Base-by-base conservation (phyloP, 2,113 vertebrate genomes). In the Nansenia antarctica region DNA sequence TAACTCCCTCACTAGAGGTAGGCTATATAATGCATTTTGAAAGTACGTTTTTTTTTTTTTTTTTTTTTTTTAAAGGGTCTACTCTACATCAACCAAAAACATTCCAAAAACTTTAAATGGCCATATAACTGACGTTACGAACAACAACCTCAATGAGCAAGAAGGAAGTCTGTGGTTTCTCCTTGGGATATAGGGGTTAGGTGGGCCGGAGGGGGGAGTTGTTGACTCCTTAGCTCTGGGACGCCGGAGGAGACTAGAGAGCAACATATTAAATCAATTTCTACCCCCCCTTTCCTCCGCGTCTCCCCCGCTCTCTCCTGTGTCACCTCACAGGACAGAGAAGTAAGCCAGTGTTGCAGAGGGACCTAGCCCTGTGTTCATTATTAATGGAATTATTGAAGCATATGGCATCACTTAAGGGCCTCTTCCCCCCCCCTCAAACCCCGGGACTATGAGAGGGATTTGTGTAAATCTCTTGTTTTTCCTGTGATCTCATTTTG, bases 221-320 rank as follows among this genome's bases (percentile, higher is more conserved):
- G 82, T 69, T 82, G 81, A 85, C 35, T 80, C 62, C 66, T 74
- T 15, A 59, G 5, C 22, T 12, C 57, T 70, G 59, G 79, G 81
- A 78, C 52, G 27, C 64, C 24, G n/a, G 58, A 8, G 27, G 26
- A 52, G 67, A 64, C 77, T 29, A 18, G 57, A 85, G 77, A 82
- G 79, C 80, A 88, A 89, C 90, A 91, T 89, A 84, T 91, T 87
- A 90, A 91, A 90, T 90, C 86, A 89, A 90, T 91, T 90, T 87
- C 83, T 81, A 67, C 59, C 60, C 69, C 70, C 69, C 74, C 62
- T 68, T 69, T 72, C 73, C 77, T 54, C 49, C 76, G 49, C 60
- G 5, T 67, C 73, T 31, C 18, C 49, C 61, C 77, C 49, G 0
- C 73, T 78, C 74, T 85, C 80, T 78, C 80, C 79, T 68, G 79